Evolutionary conservation across 1,140 invertebrate genomes (phyloP), one percentile per base, ranked within the genome.

Genomic region (Micrasema minimum): DNA sequence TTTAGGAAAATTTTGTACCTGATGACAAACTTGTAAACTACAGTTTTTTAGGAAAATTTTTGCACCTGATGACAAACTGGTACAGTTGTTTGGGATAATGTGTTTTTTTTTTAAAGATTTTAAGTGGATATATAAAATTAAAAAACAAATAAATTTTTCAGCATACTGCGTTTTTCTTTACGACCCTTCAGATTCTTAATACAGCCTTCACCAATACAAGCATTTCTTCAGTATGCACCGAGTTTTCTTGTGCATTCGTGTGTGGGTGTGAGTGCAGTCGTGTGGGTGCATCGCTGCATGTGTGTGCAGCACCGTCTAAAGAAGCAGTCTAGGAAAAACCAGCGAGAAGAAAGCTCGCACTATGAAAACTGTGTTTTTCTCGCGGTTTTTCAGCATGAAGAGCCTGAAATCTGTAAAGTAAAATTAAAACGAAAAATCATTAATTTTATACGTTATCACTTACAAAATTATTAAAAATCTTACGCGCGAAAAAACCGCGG

Each of bases 241-340:
- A 64, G 20, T 26, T 46, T 64, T 46, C 59, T 64, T 64, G 12
- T 31, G 43, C 59, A 26, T 22, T 18, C 59, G 22, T 31, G 43
- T 45, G 22, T 46, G 55, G 2, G 37, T 38, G 18, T 16, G 2
- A 2, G 37, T 16, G 2, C 9, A 2, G 6, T 31, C 38, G 55
- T 59, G 41, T 1, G 61, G 62, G 57, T 43, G 16, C 38, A 18
- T 38, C 41, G 26, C 41, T 70, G 68, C 53, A 69, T 59, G 53
- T 61, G 66, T 57, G 41, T 69, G 67, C 51, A 46, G n/a, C 38
- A 35, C n/a, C 53, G 48, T 57, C 50, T 51, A 74, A 74, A 71
- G 69, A 74, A 74, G 70, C 72, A 74, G 72, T 74, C 72, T 59
- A 62, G 68, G 68, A 70, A 74, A 64, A 74, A 53, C 66, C 70